Base-by-base conservation (phyloP, 2,888 invertebrate species). In the Drosophila mimetica region DNA sequence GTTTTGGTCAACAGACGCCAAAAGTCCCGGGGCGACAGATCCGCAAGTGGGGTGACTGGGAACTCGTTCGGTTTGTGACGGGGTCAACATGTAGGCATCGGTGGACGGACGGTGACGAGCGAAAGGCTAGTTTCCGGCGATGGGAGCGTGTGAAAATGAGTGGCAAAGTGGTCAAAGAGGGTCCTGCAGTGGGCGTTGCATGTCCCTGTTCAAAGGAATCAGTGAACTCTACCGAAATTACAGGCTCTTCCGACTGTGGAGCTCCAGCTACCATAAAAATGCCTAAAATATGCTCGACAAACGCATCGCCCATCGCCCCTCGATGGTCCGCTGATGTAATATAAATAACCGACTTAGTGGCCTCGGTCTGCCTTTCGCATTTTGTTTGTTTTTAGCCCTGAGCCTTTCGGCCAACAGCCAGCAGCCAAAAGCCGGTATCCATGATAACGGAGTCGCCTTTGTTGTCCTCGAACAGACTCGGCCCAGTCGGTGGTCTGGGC, bases 301-400 rank as follows among this genome's bases (percentile, higher is more conserved):
- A 65, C 53, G 71, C 65, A 58, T 48, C 11, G 48, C 28, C 71
- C 58, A 63, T 34, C 18, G 30, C 39, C 16, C 7, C 25, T 25
- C 67, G 80, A 74, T 76, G 73, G 71, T 30, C 80, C 80, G 72
- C 60, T 71, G 80, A 79, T 78, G 79, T 66, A 85, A 72, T 64
- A 85, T 84, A 84, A 84, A 84, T 84, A 84, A 84, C 79, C 74
- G 83, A 85, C 83, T 84, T 84, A 81, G 83, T 85, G 80, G 64
- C 74, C 74, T 60, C 55, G 51, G 39, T 18, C 47, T 66, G 34
- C 28, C 34, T 22, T 18, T 47, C 30, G 36, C 41, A 71, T 73
- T 79, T 85, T 86, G 87, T 85, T 82, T 81, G 74, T 48, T 71
- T 81, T 86, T 25, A 54, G 60, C 72, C 51, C 71, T 76, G 59